Conservation (phyloP, 2,888 invertebrate species). For the Seira sanloemensis region DNA sequence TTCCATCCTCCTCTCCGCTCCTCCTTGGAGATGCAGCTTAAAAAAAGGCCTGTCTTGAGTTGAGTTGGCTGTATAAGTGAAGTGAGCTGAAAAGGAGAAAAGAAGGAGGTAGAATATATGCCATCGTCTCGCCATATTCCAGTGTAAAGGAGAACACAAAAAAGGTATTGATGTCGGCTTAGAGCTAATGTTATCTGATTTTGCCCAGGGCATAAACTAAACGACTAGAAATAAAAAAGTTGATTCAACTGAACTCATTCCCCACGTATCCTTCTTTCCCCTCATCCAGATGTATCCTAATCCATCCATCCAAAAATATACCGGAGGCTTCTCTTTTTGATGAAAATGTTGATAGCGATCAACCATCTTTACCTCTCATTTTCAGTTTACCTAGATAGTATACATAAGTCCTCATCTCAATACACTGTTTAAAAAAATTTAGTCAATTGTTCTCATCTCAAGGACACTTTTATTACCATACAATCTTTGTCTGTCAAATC, state of each 20-base stretch:
- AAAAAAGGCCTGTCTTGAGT: background rate
- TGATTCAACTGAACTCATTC: background rate
- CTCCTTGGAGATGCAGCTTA: background rate
- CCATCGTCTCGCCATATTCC: background rate
- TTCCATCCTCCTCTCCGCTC: background rate
- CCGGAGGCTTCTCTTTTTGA: background rate
- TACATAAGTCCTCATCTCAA: background rate
- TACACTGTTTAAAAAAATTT: background rate
- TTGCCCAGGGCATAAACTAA: constrained; percentile 37
- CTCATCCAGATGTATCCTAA: background rate
- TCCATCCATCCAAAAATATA: background rate
- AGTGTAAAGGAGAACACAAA: background rate
- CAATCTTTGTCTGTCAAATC: background rate
- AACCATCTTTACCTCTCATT: background rate
- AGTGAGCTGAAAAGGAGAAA: background rate
- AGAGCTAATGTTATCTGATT: constrained; percentile 54
- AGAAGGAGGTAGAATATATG: background rate
- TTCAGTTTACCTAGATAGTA: background rate
- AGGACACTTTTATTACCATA: background rate
- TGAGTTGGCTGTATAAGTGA: background rate
- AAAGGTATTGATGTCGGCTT: constrained; percentile 57
- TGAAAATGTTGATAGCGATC: background rate
- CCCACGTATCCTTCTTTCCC: too few species aligned
- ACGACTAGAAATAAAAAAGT: constrained; percentile 17
- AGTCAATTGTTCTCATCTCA: background rate